Percentiles rank a stretch among this genome's conserved stretches.
phyloP scores from a whole-genome alignment of 2,113 vertebrate genomes.

The Turnix velox region DNA sequence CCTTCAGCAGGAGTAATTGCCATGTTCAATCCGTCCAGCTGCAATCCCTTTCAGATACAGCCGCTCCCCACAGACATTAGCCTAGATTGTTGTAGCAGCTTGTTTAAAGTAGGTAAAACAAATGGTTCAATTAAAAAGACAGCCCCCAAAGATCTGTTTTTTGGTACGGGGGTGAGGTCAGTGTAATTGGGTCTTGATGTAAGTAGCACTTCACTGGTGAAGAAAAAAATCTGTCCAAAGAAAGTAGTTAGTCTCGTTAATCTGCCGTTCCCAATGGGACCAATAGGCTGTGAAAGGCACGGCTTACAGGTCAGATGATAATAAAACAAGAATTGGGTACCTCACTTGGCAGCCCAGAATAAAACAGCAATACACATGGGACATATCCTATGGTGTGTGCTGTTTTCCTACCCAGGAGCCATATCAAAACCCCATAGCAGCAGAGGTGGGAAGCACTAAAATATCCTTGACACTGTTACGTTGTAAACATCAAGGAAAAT shows the following conservation, averaged over 20 bases:
- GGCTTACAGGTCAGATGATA: neutral
- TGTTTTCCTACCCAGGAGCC: neutral
- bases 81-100: neutral
- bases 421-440: neutral
- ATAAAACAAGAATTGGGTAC: neutral
- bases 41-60: neutral
- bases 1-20: neutral
- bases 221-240: neutral
- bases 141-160: neutral
- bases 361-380: neutral
- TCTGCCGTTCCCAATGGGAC: neutral
- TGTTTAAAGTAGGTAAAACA: conserved; percentile 48
- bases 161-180: neutral
- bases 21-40: neutral
- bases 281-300: neutral
- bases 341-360: neutral
- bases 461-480: neutral
- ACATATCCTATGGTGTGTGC: accelerated
- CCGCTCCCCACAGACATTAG: neutral
- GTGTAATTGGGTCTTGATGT: conserved; percentile 14
- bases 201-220: neutral
- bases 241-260: neutral
- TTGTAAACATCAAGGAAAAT: neutral
- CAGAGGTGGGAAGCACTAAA: neutral
- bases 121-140: conserved; percentile 22